Evolutionary conservation across 2,113 vertebrate species (phyloP), one percentile per base, ranked within the genome.

Genomic region (Galbula dea): DNA sequence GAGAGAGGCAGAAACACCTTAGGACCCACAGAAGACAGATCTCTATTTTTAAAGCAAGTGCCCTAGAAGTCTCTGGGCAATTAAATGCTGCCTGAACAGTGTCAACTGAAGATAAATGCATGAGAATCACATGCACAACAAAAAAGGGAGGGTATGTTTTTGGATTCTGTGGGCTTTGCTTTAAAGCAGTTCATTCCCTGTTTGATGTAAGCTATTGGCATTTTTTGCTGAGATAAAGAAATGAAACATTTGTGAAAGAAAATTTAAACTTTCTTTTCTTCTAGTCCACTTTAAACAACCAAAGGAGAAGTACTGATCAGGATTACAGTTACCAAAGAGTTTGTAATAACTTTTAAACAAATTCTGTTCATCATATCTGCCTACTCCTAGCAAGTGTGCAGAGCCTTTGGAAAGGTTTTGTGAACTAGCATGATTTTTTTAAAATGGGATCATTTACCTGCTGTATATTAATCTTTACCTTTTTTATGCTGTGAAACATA

Each of bases 81-180:
- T 43, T 39, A 55, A 66, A 69, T 68, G 41, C 54, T 82, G 14
- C 37, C 23, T 34, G 34, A 69, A 34, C 41, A 66, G 34, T 58
- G 17, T 66, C 63, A 89, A 0, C 16, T 81, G 71, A 54, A 83
- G n/a, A 39, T 19, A 80, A 69, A 68, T 37, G 27, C 22, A 22
- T 12, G 23, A 66, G 59, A 83, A 88, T 41, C 2, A 0, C 5
- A 6, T 37, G 14, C 27, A 21, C 0, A 0, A 37, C 5, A 67
- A 21, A 78, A 81, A 81, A 26, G 26, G 7, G 51, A 61, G 19
- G 17, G 11, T 30, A 54, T 82, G 24, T 12, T 63, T 80, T 68
- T 76, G 19, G 22, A 37, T 89, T 83, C 37, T 43, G 39, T 46
- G 39, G 4, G 51, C 39, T 75, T 89, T 59, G n/a, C 55, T 82